Base-by-base conservation (phyloP, 1,140 invertebrate genomes). In the Anastatus disparis region DNA sequence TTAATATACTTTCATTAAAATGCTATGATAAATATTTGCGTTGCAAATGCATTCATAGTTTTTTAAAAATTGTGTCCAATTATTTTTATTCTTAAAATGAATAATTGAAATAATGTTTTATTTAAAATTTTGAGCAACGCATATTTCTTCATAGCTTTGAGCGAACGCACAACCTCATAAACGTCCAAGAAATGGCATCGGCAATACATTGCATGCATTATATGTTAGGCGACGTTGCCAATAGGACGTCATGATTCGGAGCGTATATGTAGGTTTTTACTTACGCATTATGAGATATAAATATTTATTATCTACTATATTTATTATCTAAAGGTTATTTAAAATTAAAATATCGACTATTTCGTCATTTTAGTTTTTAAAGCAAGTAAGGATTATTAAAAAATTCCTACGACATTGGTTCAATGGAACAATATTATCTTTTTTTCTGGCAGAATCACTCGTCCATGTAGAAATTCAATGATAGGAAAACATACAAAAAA, bases 201-300 rank as follows among this genome's bases (percentile, higher is more conserved):
- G 64, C 72, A 76, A 74, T 74, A 77, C 67, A 75, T 76, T 63
- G 73, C 81, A 81, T 82, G 80, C 80, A 81, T 70, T 67, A n/a
- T n/a, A n/a, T n/a, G n/a, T 71, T 64, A 76, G 71, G 75, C 75
- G 75, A 81, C 78, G 79, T 80, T 81, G 79, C 78, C 78, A 72
- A 9, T n/a, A 48, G 46, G 35, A 66, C 62, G 71, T 69, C 46
- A 61, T 52, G 24, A 42, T 61, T 61, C 20, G 10, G 15, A 26
- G 13, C 24, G n/a, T 35, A 15, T 56, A 17, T 27, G n/a, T n/a
- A n/a, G n/a, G n/a, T n/a, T n/a, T n/a, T 17, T 44, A 29, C 55
- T 24, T 42, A 40, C 10, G 7, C 50, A 53, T 55, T 15, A 22
- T 40, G 9, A 38, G 31, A 35, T 35, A 35, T 35, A 35, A 35